These are phyloP conservation scores for Mastigias papua DNA, from an alignment of 30 jellyfish, hydroid and myxozoan species.

Conservation along the genomic window DNA sequence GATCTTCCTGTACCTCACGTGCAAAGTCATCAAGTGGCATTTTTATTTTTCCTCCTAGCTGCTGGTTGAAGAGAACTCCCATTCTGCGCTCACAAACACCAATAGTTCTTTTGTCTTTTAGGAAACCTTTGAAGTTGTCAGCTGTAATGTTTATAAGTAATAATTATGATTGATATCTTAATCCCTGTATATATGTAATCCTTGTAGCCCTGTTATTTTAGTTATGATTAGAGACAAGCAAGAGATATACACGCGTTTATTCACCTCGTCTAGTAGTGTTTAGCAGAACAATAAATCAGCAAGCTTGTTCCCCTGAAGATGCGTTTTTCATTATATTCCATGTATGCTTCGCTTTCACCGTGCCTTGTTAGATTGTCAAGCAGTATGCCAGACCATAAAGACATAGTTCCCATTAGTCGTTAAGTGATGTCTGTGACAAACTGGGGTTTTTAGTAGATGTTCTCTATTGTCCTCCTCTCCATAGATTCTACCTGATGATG, in stretches of 20 bases:
- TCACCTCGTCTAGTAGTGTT: too few relatives aligned
- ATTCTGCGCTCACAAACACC: conserved; percentile 45
- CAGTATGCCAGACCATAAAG: conserved; percentile 54
- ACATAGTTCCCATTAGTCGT: conserved; percentile 30
- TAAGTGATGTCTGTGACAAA: background rate
- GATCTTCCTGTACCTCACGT: conserved; percentile 17
- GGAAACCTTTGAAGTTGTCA: background rate
- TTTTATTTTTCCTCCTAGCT: conserved; percentile 17
- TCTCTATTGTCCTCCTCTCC: background rate
- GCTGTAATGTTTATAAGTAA: too few relatives aligned
- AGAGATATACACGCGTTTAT: too few relatives aligned
- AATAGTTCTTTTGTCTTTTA: conserved; percentile 21
- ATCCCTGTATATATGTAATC: too few relatives aligned
- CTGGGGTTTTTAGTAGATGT: background rate
- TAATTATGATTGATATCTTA: too few relatives aligned
- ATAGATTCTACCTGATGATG: background rate
- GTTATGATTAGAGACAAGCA: too few relatives aligned
- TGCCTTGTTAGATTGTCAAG: conserved; percentile 38
- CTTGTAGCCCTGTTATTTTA: too few relatives aligned
- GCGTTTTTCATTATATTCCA: background rate
- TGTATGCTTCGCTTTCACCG: conserved; percentile 21
- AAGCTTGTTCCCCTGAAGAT: background rate
- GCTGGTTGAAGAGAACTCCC: conserved; percentile 43
- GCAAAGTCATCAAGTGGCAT: conserved; percentile 44
- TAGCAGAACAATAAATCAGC: too few relatives aligned